phyloP scores from a whole-genome alignment of 2,113 vertebrate species.

The Entosphenus tridentatus region DNA sequence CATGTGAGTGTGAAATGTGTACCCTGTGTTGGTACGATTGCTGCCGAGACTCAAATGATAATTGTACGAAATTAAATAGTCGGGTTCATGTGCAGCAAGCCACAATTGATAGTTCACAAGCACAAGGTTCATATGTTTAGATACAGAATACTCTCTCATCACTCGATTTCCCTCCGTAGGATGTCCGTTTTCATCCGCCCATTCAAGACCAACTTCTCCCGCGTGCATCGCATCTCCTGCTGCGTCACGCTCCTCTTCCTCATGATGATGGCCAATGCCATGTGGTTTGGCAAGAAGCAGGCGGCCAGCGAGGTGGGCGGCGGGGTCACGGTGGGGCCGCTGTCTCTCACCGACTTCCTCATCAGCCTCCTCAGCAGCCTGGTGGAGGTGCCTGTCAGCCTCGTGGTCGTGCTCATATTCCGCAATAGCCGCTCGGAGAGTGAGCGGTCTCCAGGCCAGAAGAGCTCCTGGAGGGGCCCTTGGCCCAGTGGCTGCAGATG shows the following conservation, averaged over 20 bases:
- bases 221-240: neutral
- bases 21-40: no score
- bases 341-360: neutral
- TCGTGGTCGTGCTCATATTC: neutral
- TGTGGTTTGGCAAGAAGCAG: neutral
- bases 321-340: neutral
- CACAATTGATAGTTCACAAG: no score
- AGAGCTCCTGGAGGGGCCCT: neutral
- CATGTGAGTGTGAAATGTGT: no score
- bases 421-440: neutral
- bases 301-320: neutral
- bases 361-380: neutral
- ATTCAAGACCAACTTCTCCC: neutral
- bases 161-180: neutral
- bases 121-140: no score
- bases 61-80: no score
- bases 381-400: neutral
- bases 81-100: no score
- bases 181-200: neutral
- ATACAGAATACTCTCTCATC: no score
- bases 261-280: slow-evolving; percentile 4
- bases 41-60: no score
- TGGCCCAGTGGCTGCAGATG: neutral
- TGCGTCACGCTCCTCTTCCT: neutral
- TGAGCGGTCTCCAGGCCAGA: neutral